Percentiles rank a stretch among this genome's conserved stretches.
Conservation (phyloP, 2,113 vertebrate species). For the Bubo blakistoni region DNA sequence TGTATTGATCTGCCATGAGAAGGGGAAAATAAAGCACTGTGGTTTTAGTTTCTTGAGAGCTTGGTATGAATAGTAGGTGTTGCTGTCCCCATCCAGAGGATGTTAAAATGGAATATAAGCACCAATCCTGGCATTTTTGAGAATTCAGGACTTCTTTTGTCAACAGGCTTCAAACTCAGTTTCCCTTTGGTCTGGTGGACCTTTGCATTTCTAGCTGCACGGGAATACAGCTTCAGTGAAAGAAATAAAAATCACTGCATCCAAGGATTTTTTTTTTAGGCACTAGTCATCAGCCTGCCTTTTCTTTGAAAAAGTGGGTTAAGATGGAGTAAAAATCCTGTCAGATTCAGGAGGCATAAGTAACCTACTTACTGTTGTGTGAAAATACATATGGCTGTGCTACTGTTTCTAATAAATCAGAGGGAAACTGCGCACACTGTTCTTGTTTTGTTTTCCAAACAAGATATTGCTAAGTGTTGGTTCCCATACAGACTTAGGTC, state of each 20-base stretch:
- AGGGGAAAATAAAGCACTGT: neutral
- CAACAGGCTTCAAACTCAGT: neutral
- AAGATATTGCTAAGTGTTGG: neutral
- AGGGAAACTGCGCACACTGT: neutral
- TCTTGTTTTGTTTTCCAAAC: neutral
- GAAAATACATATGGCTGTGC: neutral
- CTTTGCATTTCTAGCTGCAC: neutral
- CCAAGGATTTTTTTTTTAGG: neutral
- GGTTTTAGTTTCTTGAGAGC: neutral
- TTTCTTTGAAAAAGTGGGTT: neutral
- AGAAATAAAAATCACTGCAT: neutral
- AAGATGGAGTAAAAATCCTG: neutral
- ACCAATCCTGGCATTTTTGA: neutral
- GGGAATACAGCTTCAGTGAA: neutral
- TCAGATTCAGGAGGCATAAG: neutral
- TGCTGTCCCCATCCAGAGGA: neutral
- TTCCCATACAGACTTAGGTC: neutral
- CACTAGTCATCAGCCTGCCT: neutral
- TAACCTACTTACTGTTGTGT: neutral
- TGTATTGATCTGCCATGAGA: neutral
- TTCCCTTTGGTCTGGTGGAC: neutral
- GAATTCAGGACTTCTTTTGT: neutral
- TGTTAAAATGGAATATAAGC: neutral
- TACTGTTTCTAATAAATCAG: neutral
- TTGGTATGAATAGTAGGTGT: neutral